Conservation (phyloP, 2,888 invertebrate species). For the Apotomis betuletana region DNA sequence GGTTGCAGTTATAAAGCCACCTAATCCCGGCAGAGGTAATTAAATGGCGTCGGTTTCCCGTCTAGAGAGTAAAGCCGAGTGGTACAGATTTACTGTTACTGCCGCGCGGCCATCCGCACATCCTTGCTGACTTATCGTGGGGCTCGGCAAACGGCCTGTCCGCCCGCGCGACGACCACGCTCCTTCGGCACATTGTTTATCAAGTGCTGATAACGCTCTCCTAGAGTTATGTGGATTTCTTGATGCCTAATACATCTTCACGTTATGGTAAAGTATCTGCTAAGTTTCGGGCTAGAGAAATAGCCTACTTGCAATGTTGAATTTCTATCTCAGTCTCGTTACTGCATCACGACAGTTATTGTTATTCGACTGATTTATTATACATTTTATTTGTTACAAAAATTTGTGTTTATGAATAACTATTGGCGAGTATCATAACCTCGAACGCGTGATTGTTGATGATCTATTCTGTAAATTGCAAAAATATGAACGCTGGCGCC, state of each 20-base stretch:
- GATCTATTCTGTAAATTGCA: too few species aligned
- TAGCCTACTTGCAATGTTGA: neutral
- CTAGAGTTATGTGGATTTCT: constrained; percentile 8
- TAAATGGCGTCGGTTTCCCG: constrained; percentile 59
- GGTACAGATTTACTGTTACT: constrained; percentile 81
- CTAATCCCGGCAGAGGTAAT: constrained; percentile 76
- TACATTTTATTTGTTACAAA: too few species aligned
- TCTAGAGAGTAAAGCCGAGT: constrained; percentile 69
- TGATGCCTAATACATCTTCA: constrained; percentile 5
- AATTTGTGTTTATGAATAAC: neutral
- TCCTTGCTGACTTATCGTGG: constrained; percentile 61
- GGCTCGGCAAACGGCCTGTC: constrained; percentile 45
- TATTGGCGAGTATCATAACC: neutral
- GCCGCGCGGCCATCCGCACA: constrained; percentile 56
- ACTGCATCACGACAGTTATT: neutral
- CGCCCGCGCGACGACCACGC: constrained; percentile 20
- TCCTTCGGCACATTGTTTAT: constrained; percentile 30
- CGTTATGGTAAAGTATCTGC: neutral
- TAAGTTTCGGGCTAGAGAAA: neutral
- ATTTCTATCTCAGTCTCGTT: neutral
- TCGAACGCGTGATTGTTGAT: too few species aligned
- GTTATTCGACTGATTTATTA: neutral
- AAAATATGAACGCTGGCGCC: neutral
- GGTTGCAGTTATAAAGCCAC: constrained; percentile 50
- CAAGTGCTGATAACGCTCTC: constrained; percentile 16